Evolutionary conservation across 2,888 invertebrate genomes (phyloP), one percentile per base, ranked within the genome.

Genomic region (Neocrepidodera transversa): DNA sequence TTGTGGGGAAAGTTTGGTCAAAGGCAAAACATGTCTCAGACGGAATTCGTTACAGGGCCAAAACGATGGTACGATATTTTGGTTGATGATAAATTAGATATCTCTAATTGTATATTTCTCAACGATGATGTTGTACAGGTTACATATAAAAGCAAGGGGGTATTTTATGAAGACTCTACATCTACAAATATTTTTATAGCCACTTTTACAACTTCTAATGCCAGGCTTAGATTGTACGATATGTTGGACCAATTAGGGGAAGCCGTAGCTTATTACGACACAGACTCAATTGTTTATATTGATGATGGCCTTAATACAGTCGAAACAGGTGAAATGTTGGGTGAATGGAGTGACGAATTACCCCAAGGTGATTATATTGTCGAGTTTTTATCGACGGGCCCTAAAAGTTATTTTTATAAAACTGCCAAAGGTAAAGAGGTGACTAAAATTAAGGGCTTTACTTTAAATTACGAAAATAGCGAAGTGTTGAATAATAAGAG

Each of bases 1-100:
- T 7, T 23, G 7, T 69, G 67, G 67, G 63, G 64, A 17, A 68
- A 70, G 57, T 69, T 69, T 16, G 52, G 57, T n/a, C 58, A 60
- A n/a, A 58, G 23, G 7, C 7, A 23, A 51, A 62, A 55, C 45
- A 59, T 61, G 61, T 16, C 43, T n/a, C n/a, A n/a, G n/a, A n/a
- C n/a, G n/a, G n/a, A n/a, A n/a, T 16, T 14, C 36, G 17, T 49
- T 13, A 50, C 36, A 14, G 28, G 35, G 6, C 26, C 50, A 17
- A 38, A 54, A 38, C 54, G 47, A 36, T 52, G 58, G 57, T 16
- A 66, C 63, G 55, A 54, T 38, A 51, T 53, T 50, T 62, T n/a
- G n/a, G n/a, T n/a, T n/a, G n/a, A n/a, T n/a, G n/a, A n/a, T n/a
- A n/a, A n/a, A n/a, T n/a, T n/a, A 51, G 62, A 59, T 60, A 64